phyloP scores from a whole-genome alignment of 2,888 invertebrate species.

The Melanophora roralis region DNA sequence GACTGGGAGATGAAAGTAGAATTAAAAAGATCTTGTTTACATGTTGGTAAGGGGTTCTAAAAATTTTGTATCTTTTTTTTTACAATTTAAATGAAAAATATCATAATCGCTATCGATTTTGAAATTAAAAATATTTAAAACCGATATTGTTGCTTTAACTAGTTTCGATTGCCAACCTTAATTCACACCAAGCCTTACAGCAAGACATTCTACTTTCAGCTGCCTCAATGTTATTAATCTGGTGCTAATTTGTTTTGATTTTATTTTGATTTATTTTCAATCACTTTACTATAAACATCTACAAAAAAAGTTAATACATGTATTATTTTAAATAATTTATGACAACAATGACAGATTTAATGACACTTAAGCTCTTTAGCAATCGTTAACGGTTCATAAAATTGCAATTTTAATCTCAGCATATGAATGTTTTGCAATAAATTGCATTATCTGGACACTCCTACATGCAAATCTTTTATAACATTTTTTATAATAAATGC shows the following conservation, averaged over 20 bases:
- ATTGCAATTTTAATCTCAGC: background rate
- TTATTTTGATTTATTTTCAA: background rate
- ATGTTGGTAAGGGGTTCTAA: too few relatives aligned
- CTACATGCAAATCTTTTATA: background rate
- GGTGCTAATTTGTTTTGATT: background rate
- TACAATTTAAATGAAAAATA: too few relatives aligned
- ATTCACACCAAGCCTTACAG: too few relatives aligned
- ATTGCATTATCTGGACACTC: slow-evolving; percentile 24
- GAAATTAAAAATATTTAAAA: too few relatives aligned
- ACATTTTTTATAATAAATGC: slow-evolving; percentile 10
- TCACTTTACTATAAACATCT: slow-evolving; percentile 12
- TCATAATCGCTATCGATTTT: too few relatives aligned
- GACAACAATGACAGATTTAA: slow-evolving; percentile 28
- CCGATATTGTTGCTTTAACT: too few relatives aligned
- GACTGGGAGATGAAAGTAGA: too few relatives aligned
- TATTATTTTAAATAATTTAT: background rate
- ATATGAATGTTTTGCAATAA: too few relatives aligned
- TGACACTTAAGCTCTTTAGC: slow-evolving; percentile 35
- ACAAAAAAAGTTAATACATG: slow-evolving; percentile 15
- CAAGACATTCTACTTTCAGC: background rate
- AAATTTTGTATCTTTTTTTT: too few relatives aligned
- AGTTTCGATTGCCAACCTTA: too few relatives aligned
- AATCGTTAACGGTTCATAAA: background rate
- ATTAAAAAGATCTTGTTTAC: too few relatives aligned
- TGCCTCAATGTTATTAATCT: background rate